phyloP scores from a whole-genome alignment of 2,113 vertebrate genomes.

The Stegastes partitus region DNA sequence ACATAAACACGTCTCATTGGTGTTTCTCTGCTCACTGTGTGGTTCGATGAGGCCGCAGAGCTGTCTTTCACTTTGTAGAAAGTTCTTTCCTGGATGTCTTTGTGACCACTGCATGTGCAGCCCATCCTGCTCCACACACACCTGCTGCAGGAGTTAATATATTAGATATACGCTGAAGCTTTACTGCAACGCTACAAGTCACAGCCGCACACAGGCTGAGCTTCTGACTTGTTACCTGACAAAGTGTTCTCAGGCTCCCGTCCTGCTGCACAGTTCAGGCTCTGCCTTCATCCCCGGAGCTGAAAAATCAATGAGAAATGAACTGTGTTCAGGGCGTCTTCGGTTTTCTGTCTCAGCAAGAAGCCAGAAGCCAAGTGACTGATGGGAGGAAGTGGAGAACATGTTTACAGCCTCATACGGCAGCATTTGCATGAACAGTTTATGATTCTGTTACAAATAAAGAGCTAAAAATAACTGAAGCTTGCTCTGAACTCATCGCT shows the following conservation, averaged over 20 bases:
- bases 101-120: conserved; percentile 78
- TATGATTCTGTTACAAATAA: conserved; percentile 3
- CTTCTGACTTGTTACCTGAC: conserved; percentile 71
- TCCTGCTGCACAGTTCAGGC: conserved; percentile 28
- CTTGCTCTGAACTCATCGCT: too few relatives aligned
- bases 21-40: conserved; percentile 59
- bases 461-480: conserved; percentile 9
- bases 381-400: conserved; percentile 56
- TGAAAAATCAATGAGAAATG: conserved; percentile 20
- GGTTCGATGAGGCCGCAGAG: conserved; percentile 23
- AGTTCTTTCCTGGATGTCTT: conserved; percentile 24
- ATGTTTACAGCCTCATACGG: conserved; percentile 2
- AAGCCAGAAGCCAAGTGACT: neutral
- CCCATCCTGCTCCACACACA: conserved; percentile 79
- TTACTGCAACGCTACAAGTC: too few relatives aligned
- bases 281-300: conserved; percentile 65
- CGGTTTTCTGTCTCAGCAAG: neutral
- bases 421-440: conserved; percentile 19
- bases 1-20: too few relatives aligned
- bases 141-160: too few relatives aligned
- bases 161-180: too few relatives aligned
- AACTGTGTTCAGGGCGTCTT: neutral
- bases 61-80: conserved; percentile 45
- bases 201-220: too few relatives aligned
- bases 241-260: conserved; percentile 63